Evolutionary conservation across 2,113 vertebrate genomes (phyloP).

Genomic region (Echinops telfairi): DNA sequence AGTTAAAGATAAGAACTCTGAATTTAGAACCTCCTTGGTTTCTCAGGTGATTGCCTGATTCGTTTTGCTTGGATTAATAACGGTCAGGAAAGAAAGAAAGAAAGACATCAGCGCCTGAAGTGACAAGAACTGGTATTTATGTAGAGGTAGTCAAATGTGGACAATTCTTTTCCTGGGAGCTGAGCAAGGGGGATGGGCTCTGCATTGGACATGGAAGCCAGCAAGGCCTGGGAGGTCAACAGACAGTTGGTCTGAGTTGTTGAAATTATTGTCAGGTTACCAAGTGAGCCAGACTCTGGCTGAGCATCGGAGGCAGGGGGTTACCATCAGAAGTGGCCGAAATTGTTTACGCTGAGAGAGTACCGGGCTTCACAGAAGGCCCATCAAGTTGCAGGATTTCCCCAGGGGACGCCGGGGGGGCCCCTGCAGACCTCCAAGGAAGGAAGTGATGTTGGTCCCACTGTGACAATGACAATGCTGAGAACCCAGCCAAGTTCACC

Average conservation of each 20-base stretch:
- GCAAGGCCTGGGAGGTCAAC: too few species aligned
- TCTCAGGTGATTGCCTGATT: background rate
- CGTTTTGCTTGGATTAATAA: background rate
- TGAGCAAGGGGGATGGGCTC: background rate
- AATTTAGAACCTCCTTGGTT: background rate
- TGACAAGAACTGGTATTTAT: background rate
- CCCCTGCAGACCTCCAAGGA: background rate
- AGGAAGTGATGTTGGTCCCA: slow-evolving; percentile 44
- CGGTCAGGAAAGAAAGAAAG: background rate
- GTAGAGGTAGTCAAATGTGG: background rate
- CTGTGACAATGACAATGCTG: slow-evolving; percentile 72
- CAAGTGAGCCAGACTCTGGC: slow-evolving; percentile 11
- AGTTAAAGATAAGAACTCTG: background rate
- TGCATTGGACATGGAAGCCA: background rate
- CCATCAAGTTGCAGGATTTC: background rate
- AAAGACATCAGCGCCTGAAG: background rate
- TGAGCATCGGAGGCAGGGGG: slow-evolving; percentile 31
- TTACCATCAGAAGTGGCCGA: slow-evolving; percentile 50
- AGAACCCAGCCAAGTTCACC: slow-evolving; percentile 45
- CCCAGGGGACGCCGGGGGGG: background rate
- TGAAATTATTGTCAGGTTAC: slow-evolving; percentile 27
- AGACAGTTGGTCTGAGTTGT: background rate
- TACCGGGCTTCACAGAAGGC: background rate
- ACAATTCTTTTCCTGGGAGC: background rate
- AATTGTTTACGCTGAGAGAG: slow-evolving; percentile 1